phyloP scores from a whole-genome alignment of 2,888 invertebrate species.

The Pemphredon lugubris region DNA sequence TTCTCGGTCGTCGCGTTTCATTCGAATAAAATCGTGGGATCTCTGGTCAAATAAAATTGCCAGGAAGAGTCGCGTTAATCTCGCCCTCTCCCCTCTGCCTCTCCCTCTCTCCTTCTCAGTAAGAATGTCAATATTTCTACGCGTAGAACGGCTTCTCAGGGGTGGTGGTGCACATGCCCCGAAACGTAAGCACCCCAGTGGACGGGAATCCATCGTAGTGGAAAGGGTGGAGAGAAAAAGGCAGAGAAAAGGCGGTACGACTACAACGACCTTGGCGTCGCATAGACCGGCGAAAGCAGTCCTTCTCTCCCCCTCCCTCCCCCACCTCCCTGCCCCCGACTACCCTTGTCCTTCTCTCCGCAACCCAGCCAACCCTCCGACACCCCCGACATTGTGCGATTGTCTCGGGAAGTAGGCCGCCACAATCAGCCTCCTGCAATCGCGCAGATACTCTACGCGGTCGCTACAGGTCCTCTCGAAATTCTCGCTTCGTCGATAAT shows the following conservation, averaged over 20 bases:
- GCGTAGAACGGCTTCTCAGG: not conserved
- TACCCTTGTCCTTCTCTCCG: slow-evolving; percentile 9
- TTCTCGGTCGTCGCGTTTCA: too few species aligned
- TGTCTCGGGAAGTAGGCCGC: slow-evolving; percentile 76
- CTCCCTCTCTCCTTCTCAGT: not conserved
- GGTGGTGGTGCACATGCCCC: not conserved
- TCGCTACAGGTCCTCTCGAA: slow-evolving; percentile 19
- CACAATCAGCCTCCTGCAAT: slow-evolving; percentile 66
- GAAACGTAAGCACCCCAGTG: not conserved
- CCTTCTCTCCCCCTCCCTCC: slow-evolving; percentile 27
- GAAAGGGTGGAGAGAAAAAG: slow-evolving; percentile 15
- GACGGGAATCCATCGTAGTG: too few species aligned
- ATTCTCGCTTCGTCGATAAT: slow-evolving; percentile 20
- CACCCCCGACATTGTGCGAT: slow-evolving; percentile 64
- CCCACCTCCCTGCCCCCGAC: slow-evolving; percentile 9
- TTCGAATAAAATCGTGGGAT: too few species aligned
- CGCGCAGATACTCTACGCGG: slow-evolving; percentile 46
- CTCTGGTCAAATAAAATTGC: too few species aligned
- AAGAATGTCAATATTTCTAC: not conserved
- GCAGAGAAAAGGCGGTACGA: slow-evolving; percentile 14
- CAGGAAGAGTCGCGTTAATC: too few species aligned
- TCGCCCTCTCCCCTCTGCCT: not conserved
- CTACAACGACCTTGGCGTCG: slow-evolving; percentile 65
- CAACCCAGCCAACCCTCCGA: slow-evolving; percentile 22
- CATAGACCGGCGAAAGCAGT: slow-evolving; percentile 47